These are phyloP conservation scores for Tetramorium parvispinum DNA, from an alignment of 1,140 invertebrate species.

Conservation along the genomic window DNA sequence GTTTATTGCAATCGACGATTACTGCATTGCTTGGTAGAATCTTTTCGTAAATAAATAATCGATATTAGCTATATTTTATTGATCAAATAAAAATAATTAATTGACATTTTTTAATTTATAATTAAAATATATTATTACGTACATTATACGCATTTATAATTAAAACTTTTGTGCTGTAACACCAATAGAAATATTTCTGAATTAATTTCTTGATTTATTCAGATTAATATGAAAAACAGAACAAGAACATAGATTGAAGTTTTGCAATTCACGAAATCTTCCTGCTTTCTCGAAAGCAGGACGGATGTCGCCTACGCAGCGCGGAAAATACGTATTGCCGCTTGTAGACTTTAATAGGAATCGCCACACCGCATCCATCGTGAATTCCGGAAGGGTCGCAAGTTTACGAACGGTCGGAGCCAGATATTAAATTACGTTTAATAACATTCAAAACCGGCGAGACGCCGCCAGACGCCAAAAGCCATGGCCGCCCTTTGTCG, in stretches of 20 bases:
- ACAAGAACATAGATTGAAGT: background rate
- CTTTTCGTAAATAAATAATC: background rate
- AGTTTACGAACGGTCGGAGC: constrained; percentile 37
- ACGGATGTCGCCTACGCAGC: constrained; percentile 68
- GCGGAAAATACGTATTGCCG: constrained; percentile 18
- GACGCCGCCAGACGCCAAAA: constrained; percentile 42
- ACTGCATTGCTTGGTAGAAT: background rate
- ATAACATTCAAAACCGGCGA: constrained; percentile 73
- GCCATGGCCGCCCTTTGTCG: constrained; percentile 62
- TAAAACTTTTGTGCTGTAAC: background rate
- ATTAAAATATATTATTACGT: too few species aligned
- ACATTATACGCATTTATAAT: background rate
- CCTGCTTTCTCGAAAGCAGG: constrained; percentile 67
- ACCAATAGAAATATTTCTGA: background rate
- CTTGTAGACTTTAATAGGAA: constrained; percentile 71
- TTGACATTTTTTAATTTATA: background rate
- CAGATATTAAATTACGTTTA: constrained; percentile 78
- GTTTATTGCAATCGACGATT: constrained; percentile 59
- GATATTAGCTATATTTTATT: background rate
- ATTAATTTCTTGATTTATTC: background rate
- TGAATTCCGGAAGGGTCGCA: constrained; percentile 65
- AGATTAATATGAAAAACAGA: background rate
- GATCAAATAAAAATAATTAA: background rate
- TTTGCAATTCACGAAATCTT: constrained; percentile 44
- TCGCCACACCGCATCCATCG: constrained; percentile 52